phyloP scores from a whole-genome alignment of 1,140 invertebrate species.

The Eumaeus atala region DNA sequence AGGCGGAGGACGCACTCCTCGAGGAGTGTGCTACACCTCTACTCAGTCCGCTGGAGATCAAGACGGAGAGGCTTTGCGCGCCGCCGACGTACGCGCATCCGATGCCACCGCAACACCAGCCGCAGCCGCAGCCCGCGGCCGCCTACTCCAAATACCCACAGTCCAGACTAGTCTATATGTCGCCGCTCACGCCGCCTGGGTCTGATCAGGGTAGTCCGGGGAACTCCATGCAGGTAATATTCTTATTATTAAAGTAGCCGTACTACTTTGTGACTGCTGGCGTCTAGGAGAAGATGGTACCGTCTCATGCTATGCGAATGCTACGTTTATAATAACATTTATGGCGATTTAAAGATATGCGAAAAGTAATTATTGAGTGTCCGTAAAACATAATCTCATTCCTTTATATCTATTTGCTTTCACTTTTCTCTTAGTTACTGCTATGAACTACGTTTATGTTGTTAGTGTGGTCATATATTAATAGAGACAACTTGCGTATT shows the following conservation, averaged over 20 bases:
- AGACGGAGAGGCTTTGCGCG: constrained; percentile 78
- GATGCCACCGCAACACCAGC: too few species aligned
- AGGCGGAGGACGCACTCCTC: constrained; percentile 79
- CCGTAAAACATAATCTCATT: too few species aligned
- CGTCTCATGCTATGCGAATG: constrained; percentile 69
- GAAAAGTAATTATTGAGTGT: too few species aligned
- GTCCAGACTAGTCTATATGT: constrained; percentile 81
- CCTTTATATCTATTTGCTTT: too few species aligned
- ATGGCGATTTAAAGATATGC: too few species aligned
- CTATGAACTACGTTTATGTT: too few species aligned
- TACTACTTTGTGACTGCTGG: constrained; percentile 33
- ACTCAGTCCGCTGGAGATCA: constrained; percentile 83
- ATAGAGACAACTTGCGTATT: too few species aligned
- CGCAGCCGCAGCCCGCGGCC: constrained; percentile 52
- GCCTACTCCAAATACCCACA: constrained; percentile 58
- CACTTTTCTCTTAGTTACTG: too few species aligned
- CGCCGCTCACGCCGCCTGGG: constrained; percentile 86
- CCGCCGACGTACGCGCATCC: constrained; percentile 67
- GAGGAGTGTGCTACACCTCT: constrained; percentile 76
- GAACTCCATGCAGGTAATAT: constrained; percentile 71
- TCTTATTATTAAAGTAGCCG: constrained; percentile 3
- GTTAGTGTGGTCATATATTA: too few species aligned
- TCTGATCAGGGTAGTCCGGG: constrained; percentile 88
- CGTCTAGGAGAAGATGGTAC: constrained; percentile 75
- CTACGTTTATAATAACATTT: background rate